These are phyloP conservation scores for Drosophila orosa DNA, from an alignment of 1,140 invertebrate genomes.

Conservation along the genomic window DNA sequence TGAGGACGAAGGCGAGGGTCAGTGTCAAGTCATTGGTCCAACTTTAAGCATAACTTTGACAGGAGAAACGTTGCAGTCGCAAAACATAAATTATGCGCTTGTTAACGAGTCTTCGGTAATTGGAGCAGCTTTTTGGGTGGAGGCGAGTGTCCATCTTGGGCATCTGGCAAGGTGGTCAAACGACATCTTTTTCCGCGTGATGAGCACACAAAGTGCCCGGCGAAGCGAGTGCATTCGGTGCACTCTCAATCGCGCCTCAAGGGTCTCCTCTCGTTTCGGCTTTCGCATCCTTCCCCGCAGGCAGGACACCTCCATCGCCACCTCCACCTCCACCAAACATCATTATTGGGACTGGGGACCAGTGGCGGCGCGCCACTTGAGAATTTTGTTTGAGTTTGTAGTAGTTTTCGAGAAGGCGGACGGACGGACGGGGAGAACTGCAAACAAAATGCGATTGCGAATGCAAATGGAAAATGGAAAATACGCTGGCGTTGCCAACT, in stretches of 20 bases:
- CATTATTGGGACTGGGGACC: conserved; percentile 56
- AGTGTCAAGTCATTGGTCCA: conserved; percentile 12
- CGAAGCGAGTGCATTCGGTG: conserved; percentile 48
- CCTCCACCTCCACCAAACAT: conserved; percentile 12
- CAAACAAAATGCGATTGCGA: conserved; percentile 62
- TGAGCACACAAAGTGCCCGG: conserved; percentile 40
- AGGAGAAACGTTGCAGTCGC: conserved; percentile 30
- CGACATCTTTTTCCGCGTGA: not conserved
- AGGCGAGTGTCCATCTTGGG: conserved; percentile 6
- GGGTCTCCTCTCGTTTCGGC: conserved; percentile 23
- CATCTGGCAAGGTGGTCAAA: conserved; percentile 7
- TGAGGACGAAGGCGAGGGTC: not conserved
- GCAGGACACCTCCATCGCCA: conserved; percentile 5
- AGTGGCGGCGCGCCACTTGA: conserved; percentile 45
- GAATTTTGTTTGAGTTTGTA: conserved; percentile 69
- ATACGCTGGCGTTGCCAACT: conserved; percentile 39
- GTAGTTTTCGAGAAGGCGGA: conserved; percentile 42
- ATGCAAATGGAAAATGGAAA: conserved; percentile 57
- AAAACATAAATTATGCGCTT: conserved; percentile 65
- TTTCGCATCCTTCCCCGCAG: conserved; percentile 24
- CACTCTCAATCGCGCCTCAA: conserved; percentile 57
- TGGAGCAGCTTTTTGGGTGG: conserved; percentile 36
- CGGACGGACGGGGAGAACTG: not conserved
- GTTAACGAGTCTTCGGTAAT: conserved; percentile 54
- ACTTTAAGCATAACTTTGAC: conserved; percentile 46